phyloP scores from a whole-genome alignment of 2,888 invertebrate genomes.

The Torymus auratus region DNA sequence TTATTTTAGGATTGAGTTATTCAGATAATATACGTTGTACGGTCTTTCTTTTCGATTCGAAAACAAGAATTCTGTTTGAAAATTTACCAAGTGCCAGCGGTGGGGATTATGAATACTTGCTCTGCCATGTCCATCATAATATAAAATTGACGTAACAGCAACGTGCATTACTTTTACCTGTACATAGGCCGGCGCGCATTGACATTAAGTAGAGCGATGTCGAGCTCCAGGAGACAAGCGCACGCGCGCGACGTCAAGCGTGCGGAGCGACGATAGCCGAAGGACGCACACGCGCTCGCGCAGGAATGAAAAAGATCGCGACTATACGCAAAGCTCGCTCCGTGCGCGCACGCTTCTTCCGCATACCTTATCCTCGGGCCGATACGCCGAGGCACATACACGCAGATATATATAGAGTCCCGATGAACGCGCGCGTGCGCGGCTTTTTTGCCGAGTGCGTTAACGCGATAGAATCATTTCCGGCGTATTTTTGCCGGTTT shows the following conservation, averaged over 20 bases:
- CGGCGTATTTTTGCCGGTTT: constrained; percentile 31
- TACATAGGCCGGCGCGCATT: background rate
- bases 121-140: too few species aligned
- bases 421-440: too few species aligned
- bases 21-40: too few species aligned
- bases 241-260: background rate
- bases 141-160: too few species aligned
- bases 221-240: constrained; percentile 9
- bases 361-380: constrained; percentile 18
- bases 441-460: background rate
- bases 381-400: background rate
- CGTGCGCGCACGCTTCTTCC: constrained; percentile 22
- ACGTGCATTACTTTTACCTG: too few species aligned
- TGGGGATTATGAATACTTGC: too few species aligned
- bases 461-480: constrained; percentile 53
- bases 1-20: too few species aligned
- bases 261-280: background rate
- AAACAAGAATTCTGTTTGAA: too few species aligned
- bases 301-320: background rate
- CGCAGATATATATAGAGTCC: too few species aligned
- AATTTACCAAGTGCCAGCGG: too few species aligned
- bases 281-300: constrained; percentile 1
- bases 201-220: constrained; percentile 30
- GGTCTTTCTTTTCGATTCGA: too few species aligned
- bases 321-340: background rate